phyloP scores from a whole-genome alignment of 2,888 invertebrate species.

The Maniola hyperantus region DNA sequence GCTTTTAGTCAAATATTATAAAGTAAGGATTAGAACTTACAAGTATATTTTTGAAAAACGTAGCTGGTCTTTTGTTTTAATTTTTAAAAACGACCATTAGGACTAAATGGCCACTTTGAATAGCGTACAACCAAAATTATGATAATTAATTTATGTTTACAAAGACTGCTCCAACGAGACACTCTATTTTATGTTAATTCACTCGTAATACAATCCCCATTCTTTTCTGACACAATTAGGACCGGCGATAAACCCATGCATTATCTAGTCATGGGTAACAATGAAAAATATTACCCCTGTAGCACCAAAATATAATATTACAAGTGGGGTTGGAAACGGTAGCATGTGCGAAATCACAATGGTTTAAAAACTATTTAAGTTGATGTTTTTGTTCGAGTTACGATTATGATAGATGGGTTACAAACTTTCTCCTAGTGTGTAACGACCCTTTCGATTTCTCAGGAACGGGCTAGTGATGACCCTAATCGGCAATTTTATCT shows the following conservation, averaged over 20 bases:
- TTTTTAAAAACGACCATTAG: conserved; percentile 5
- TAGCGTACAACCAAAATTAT: conserved; percentile 48
- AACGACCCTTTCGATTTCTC: conserved; percentile 33
- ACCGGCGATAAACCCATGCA: conserved; percentile 77
- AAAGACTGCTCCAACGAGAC: conserved; percentile 53
- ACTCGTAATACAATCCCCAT: conserved; percentile 74
- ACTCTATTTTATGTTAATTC: conserved; percentile 74
- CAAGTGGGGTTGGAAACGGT: conserved; percentile 68
- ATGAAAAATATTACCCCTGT: conserved; percentile 71
- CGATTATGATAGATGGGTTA: conserved; percentile 62
- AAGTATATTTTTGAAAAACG: background rate
- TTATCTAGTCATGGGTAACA: conserved; percentile 77
- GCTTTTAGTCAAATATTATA: background rate
- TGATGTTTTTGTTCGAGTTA: conserved; percentile 55
- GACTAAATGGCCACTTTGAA: conserved; percentile 6
- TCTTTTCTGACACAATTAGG: conserved; percentile 72
- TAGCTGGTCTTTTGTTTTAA: too few relatives aligned
- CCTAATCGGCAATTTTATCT: conserved; percentile 32
- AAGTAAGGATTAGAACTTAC: background rate
- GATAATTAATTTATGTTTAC: conserved; percentile 72
- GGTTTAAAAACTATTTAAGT: conserved; percentile 59
- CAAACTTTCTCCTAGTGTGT: conserved; percentile 27
- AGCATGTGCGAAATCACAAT: conserved; percentile 78
- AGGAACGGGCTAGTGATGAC: conserved; percentile 14
- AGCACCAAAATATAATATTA: conserved; percentile 77